Conservation (phyloP, 2,888 invertebrate genomes). For the Polietes domitor region DNA sequence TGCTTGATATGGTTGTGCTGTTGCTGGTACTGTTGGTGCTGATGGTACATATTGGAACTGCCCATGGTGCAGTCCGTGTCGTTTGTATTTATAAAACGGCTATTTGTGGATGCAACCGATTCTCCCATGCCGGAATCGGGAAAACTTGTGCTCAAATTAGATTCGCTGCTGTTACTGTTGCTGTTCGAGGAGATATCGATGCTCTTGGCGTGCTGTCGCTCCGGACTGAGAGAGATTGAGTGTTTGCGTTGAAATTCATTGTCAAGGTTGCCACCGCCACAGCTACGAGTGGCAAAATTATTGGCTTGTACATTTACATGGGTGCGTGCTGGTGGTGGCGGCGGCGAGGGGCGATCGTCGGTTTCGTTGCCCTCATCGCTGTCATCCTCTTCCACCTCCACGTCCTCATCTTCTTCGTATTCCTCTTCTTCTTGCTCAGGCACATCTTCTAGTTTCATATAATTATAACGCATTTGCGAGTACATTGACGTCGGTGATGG, state of each 20-base stretch:
- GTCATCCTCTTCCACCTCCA: conserved; percentile 64
- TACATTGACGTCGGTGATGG: conserved; percentile 65
- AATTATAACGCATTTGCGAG: conserved; percentile 70
- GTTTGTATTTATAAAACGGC: conserved; percentile 59
- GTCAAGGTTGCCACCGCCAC: conserved; percentile 58
- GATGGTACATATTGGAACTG: conserved; percentile 64
- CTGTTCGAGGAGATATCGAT: conserved; percentile 62
- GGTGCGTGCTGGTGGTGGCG: conserved; percentile 12
- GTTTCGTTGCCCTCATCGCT: conserved; percentile 38
- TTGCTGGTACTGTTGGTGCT: conserved; percentile 51
- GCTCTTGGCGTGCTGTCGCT: conserved; percentile 71
- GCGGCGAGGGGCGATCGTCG: conserved; percentile 33
- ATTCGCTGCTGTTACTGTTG: conserved; percentile 74
- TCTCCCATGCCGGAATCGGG: conserved; percentile 78
- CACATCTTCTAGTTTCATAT: conserved; percentile 76
- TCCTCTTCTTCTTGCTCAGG: conserved; percentile 74
- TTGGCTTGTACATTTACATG: background rate
- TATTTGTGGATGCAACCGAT: conserved; percentile 64
- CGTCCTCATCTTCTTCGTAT: conserved; percentile 70
- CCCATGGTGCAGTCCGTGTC: conserved; percentile 53
- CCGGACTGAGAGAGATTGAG: conserved; percentile 64
- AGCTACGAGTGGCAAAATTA: background rate
- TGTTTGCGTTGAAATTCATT: conserved; percentile 61
- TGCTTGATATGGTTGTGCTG: conserved; percentile 48
- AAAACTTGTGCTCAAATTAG: conserved; percentile 77